Evolutionary conservation across 2,888 invertebrate genomes (phyloP).

Genomic region (Acleris sparsana): DNA sequence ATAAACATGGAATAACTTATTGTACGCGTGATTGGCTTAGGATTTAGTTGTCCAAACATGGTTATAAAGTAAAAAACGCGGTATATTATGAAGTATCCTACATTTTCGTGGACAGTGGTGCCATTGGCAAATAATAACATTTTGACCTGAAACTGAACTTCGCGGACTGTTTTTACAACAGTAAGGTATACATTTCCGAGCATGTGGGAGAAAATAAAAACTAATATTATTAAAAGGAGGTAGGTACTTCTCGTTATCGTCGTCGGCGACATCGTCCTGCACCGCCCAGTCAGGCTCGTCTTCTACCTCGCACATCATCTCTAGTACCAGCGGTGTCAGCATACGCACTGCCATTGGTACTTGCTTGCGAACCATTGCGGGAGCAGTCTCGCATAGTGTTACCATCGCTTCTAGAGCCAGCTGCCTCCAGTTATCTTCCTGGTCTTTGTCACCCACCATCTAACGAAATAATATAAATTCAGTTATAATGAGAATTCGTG

Average conservation of each 20-base stretch:
- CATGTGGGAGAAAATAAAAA: no score
- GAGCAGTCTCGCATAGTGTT: constrained; percentile 95
- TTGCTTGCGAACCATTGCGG: constrained; percentile 97
- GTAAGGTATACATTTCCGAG: no score
- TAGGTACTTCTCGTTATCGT: constrained; percentile 91
- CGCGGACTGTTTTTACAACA: no score
- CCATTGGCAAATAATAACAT: no score
- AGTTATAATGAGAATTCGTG: neutral
- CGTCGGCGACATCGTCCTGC: constrained; percentile 94
- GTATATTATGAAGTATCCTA: no score
- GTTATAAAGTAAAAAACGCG: no score
- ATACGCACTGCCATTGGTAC: constrained; percentile 92
- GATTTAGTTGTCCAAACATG: no score
- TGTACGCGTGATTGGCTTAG: no score
- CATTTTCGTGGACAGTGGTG: no score
- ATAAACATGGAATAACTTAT: no score
- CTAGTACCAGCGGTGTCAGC: constrained; percentile 92
- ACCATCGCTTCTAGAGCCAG: constrained; percentile 95
- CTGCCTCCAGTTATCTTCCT: constrained; percentile 93
- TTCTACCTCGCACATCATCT: constrained; percentile 97
- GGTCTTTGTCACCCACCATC: constrained; percentile 88
- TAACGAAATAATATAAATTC: constrained; percentile 47
- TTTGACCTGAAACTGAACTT: no score
- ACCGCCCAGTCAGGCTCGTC: constrained; percentile 95
- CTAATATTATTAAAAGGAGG: no score